These are phyloP conservation scores for Alexandromys oeconomus DNA, from an alignment of 2,797 vertebrate species.

Conservation along the genomic window DNA sequence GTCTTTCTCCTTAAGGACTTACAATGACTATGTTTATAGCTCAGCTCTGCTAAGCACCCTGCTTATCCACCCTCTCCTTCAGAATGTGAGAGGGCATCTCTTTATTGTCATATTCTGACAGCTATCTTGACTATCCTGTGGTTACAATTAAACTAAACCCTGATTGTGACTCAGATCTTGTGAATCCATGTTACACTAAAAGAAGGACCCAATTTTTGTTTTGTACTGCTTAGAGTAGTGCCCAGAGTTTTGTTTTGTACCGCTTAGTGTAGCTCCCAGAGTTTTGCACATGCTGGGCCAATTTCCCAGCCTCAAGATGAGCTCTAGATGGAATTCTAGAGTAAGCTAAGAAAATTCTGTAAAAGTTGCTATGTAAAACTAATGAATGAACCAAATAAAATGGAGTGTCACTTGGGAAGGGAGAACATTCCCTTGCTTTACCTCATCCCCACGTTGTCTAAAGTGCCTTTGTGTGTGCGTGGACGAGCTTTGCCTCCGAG, in stretches of 20 bases:
- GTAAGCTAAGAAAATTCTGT: constrained; percentile 49
- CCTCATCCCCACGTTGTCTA: constrained; percentile 55
- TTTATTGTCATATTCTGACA: background rate
- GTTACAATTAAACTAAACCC: background rate
- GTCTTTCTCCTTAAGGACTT: background rate
- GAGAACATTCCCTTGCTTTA: background rate
- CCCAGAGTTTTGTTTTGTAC: background rate
- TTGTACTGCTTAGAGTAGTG: background rate
- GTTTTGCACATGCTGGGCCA: background rate
- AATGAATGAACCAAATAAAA: background rate
- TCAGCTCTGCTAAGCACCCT: background rate
- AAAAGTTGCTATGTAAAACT: background rate
- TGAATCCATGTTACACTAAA: background rate
- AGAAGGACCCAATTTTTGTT: constrained; percentile 8
- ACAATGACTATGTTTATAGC: background rate
- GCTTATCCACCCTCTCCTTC: background rate
- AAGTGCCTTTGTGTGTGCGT: constrained; percentile 64
- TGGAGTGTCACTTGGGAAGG: background rate
- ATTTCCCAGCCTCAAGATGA: background rate
- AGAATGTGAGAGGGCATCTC: background rate
- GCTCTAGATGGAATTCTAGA: constrained; percentile 57
- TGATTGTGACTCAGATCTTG: background rate
- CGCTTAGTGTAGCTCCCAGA: background rate
- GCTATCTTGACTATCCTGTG: background rate
- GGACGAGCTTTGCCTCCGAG: constrained; percentile 75